Conservation (phyloP, 2,888 invertebrate genomes). For the Hypomecis punctinalis region DNA sequence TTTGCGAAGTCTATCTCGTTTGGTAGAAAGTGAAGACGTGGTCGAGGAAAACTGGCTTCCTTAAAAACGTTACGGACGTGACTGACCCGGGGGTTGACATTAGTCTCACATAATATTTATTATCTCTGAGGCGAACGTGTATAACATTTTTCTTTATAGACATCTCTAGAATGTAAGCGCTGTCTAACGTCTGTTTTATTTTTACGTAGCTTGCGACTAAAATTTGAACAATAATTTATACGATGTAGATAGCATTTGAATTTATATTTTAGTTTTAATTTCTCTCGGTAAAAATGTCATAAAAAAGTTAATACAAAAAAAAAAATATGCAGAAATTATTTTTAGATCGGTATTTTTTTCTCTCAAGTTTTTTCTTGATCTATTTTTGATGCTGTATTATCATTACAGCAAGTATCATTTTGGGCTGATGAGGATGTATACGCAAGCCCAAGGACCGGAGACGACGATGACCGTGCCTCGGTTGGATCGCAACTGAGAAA, state of each 20-base stretch:
- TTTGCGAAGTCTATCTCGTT: slow-evolving; percentile 16
- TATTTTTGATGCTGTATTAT: slow-evolving; percentile 10
- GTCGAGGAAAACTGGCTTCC: slow-evolving; percentile 19
- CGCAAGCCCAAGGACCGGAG: slow-evolving; percentile 86
- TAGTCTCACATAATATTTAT: slow-evolving; percentile 5
- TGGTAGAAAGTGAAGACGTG: slow-evolving; percentile 19
- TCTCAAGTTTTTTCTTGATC: too few relatives aligned
- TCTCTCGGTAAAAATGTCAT: too few relatives aligned
- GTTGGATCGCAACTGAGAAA: slow-evolving; percentile 92
- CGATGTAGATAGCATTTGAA: too few relatives aligned
- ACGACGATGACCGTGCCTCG: slow-evolving; percentile 90
- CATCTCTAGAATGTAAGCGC: too few relatives aligned
- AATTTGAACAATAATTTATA: not conserved
- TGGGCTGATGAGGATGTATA: slow-evolving; percentile 92
- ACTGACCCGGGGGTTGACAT: slow-evolving; percentile 11
- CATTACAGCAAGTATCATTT: slow-evolving; percentile 89
- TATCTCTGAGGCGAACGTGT: not conserved
- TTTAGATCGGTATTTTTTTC: too few relatives aligned
- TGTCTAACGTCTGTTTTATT: not conserved
- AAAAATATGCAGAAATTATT: too few relatives aligned
- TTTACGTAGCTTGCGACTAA: not conserved
- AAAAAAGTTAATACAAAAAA: too few relatives aligned
- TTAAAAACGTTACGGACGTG: slow-evolving; percentile 17
- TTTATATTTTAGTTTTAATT: too few relatives aligned
- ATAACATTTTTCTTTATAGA: not conserved